Evolutionary conservation across 1,140 invertebrate species (phyloP).

Genomic region (Probaryconus sp.): DNA sequence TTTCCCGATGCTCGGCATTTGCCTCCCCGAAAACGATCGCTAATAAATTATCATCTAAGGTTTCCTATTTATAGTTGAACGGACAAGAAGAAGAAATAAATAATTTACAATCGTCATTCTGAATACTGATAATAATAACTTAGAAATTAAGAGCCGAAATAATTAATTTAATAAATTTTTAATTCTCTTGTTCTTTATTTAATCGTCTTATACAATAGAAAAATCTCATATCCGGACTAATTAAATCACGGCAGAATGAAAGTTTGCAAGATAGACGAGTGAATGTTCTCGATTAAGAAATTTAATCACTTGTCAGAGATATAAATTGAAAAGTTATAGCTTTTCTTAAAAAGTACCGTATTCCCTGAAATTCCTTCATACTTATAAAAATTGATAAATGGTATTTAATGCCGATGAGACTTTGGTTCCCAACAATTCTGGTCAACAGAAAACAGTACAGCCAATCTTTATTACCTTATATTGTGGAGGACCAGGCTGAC

Average conservation of each 20-base stretch:
- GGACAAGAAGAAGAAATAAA: too few relatives aligned
- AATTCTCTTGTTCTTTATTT: too few relatives aligned
- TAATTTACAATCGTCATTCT: too few relatives aligned
- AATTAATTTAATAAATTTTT: too few relatives aligned
- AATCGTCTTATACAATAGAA: too few relatives aligned
- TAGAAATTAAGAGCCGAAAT: too few relatives aligned
- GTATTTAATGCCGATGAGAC: conserved; percentile 34
- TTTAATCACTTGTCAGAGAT: conserved; percentile 40
- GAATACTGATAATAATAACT: too few relatives aligned
- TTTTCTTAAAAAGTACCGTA: conserved; percentile 21
- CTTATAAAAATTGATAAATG: conserved; percentile 53
- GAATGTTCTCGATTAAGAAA: conserved; percentile 26
- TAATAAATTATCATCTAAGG: conserved; percentile 36
- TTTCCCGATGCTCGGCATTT: conserved; percentile 21
- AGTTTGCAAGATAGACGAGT: too few relatives aligned
- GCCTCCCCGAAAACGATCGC: conserved; percentile 43
- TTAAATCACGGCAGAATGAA: too few relatives aligned
- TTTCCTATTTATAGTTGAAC: conserved; percentile 19
- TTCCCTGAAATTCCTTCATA: conserved; percentile 25
- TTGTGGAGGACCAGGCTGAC: conserved; percentile 9
- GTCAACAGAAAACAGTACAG: conserved; percentile 32
- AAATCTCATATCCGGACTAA: too few relatives aligned
- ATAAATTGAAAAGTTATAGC: conserved; percentile 41
- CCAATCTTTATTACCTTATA: conserved; percentile 44
- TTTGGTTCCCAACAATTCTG: not conserved